phyloP scores from a whole-genome alignment of 2,797 vertebrate genomes.

The Pterois miles region DNA sequence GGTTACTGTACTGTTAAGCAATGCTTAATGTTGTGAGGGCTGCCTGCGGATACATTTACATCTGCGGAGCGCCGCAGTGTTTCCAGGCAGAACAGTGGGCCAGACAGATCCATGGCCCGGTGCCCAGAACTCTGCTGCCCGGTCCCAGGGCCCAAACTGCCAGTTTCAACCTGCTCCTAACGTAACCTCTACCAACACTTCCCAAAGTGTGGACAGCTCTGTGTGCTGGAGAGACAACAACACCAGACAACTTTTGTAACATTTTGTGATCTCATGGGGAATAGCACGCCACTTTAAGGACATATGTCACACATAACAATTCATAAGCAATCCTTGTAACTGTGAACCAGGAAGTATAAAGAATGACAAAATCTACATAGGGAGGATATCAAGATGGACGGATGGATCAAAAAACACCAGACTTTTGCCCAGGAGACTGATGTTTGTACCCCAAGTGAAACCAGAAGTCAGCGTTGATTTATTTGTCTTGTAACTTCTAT shows the following conservation, averaged over 20 bases:
- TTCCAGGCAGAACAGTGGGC: constrained; percentile 52
- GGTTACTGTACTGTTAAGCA: constrained; percentile 30
- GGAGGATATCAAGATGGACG: too few species aligned
- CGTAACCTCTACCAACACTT: constrained; percentile 36
- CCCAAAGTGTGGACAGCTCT: not conserved
- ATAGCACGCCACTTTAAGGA: not conserved
- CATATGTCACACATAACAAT: not conserved
- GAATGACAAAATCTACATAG: too few species aligned
- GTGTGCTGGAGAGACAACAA: not conserved
- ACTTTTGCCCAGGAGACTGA: too few species aligned
- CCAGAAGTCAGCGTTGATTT: too few species aligned
- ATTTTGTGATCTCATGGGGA: not conserved
- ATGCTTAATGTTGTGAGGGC: constrained; percentile 31
- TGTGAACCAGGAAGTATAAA: too few species aligned
- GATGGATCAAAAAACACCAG: rapidly evolving
- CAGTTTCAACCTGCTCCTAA: constrained; percentile 37
- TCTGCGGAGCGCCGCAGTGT: constrained; percentile 40
- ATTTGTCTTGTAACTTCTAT: too few species aligned
- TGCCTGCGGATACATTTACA: constrained; percentile 59
- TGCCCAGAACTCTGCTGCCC: constrained; percentile 62
- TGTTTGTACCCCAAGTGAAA: too few species aligned
- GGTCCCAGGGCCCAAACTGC: constrained; percentile 32
- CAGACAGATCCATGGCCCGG: constrained; percentile 65
- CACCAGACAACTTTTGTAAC: not conserved
- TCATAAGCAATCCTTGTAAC: too few species aligned